A percentile compares a stretch with the other conserved stretches of the same genome.
Evolutionary conservation across 1,140 invertebrate genomes (phyloP).

Genomic region (Drosophila insularis): DNA sequence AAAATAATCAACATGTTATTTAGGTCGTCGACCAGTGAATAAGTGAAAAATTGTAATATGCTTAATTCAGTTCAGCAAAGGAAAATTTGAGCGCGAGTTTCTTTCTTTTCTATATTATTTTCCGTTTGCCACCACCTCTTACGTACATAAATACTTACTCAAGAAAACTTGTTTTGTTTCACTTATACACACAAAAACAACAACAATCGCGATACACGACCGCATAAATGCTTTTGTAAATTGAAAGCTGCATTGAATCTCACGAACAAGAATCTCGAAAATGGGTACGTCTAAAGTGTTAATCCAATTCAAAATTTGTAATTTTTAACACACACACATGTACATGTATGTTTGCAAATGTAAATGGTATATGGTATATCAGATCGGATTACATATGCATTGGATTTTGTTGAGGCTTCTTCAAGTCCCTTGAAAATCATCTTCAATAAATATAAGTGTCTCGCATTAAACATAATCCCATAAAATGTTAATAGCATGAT

Average conservation of each 20-base stretch:
- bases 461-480: no score
- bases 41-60: not conserved
- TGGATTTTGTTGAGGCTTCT: not conserved
- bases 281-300: slow-evolving; percentile 13
- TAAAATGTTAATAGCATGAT: no score
- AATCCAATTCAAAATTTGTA: not conserved
- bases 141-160: not conserved
- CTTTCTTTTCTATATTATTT: slow-evolving; percentile 17
- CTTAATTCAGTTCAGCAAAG: not conserved
- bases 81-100: slow-evolving; percentile 16
- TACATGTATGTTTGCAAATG: no score
- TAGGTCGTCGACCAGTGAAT: not conserved
- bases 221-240: not conserved
- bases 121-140: slow-evolving; percentile 10
- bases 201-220: not conserved
- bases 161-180: slow-evolving; percentile 20
- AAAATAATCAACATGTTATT: slow-evolving; percentile 7
- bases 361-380: not conserved
- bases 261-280: not conserved
- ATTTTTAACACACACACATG: not conserved
- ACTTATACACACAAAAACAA: slow-evolving; percentile 4
- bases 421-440: not conserved
- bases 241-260: slow-evolving; percentile 8
- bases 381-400: not conserved
- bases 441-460: not conserved